These are phyloP conservation scores for Blastobasis adustella DNA, from an alignment of 2,888 invertebrate genomes.

Conservation along the genomic window DNA sequence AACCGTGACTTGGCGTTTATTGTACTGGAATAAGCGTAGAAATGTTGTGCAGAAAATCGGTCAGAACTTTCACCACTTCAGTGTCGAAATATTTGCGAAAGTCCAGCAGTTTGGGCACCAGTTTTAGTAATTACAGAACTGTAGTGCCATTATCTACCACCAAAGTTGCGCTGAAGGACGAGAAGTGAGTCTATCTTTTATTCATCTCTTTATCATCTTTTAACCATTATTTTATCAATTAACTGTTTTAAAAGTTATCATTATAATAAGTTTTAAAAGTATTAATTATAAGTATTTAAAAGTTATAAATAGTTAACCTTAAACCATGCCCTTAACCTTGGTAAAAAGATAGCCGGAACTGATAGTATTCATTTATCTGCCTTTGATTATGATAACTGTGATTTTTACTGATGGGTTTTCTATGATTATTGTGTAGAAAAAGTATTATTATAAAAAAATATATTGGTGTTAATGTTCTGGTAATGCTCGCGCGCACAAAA, in stretches of 20 bases:
- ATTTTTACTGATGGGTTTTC: not conserved
- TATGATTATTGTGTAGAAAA: not conserved
- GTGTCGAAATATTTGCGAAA: conserved; percentile 36
- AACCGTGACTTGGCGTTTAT: conserved; percentile 19
- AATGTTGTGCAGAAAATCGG: conserved; percentile 47
- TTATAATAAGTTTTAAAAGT: too few relatives aligned
- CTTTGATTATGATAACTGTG: too few relatives aligned
- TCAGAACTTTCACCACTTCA: conserved; percentile 43
- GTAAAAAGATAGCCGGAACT: too few relatives aligned
- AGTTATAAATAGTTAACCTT: too few relatives aligned
- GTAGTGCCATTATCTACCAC: conserved; percentile 52
- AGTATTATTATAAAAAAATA: not conserved
- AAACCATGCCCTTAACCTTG: too few relatives aligned
- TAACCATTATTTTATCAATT: too few relatives aligned
- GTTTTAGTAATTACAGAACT: conserved; percentile 41
- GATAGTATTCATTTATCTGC: too few relatives aligned
- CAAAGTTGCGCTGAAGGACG: conserved; percentile 44
- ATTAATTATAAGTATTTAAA: too few relatives aligned
- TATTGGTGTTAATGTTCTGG: not conserved
- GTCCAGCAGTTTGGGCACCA: conserved; percentile 35
- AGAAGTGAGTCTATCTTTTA: conserved; percentile 42
- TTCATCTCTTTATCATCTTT: too few relatives aligned
- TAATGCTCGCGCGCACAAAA: too few relatives aligned
- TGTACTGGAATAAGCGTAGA: conserved; percentile 11
- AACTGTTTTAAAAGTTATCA: too few relatives aligned